phyloP scores from a whole-genome alignment of 53 echinoderm and acorn worm genomes.

The Echinometra lucunter region DNA sequence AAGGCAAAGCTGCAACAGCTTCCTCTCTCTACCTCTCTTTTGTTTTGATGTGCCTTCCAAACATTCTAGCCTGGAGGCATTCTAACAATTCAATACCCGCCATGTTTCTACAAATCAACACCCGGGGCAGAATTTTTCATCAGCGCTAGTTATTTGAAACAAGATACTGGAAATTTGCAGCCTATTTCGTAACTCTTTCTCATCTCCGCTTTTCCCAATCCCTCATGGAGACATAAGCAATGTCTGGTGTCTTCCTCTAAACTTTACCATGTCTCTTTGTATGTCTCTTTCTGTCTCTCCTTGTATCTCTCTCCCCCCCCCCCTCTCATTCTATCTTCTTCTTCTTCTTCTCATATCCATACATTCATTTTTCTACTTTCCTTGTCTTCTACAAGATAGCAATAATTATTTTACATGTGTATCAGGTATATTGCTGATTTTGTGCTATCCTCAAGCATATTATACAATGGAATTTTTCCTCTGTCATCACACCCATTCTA shows the following conservation, averaged over 20 bases:
- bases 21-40: not conserved
- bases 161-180: constrained; percentile 43
- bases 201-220: not conserved
- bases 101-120: constrained; percentile 52
- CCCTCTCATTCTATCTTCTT: too few relatives aligned
- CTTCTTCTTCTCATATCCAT: too few relatives aligned
- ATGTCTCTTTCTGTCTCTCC: not conserved
- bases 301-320: not conserved
- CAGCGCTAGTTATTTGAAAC: constrained; percentile 59
- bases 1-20: not conserved
- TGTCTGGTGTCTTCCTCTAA: not conserved
- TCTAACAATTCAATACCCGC: constrained; percentile 49
- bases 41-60: constrained; percentile 23
- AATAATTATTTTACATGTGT: too few relatives aligned
- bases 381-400: not conserved
- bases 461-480: too few relatives aligned
- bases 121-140: constrained; percentile 51
- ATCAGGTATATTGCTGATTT: not conserved
- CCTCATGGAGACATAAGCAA: not conserved
- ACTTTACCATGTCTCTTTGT: not conserved
- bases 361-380: too few relatives aligned
- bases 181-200: constrained; percentile 4
- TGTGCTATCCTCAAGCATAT: not conserved
- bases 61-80: constrained; percentile 46
- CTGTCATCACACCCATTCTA: too few relatives aligned